Evolutionary conservation across 2,113 vertebrate genomes (phyloP).

Genomic region (Hiodon tergisus): DNA sequence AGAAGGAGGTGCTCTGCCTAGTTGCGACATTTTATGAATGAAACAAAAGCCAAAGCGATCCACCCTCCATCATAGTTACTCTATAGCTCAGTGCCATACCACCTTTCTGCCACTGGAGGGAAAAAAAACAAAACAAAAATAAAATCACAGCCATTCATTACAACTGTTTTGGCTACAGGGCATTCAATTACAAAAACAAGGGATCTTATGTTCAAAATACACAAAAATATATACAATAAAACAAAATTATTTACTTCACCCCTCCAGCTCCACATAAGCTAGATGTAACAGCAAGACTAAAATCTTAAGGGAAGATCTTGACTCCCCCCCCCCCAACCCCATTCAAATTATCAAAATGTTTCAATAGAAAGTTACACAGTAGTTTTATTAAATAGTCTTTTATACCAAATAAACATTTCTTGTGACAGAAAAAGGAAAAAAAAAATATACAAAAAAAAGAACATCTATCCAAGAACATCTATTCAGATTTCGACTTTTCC

Average conservation of each 20-base stretch:
- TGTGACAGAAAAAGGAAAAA: neutral
- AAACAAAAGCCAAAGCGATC: constrained; percentile 33
- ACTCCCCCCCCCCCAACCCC: too few species aligned
- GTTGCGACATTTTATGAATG: constrained; percentile 63
- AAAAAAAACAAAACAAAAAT: neutral
- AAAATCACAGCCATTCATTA: neutral
- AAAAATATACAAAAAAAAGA: neutral
- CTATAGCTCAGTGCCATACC: neutral
- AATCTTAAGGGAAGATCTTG: too few species aligned
- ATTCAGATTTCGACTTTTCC: neutral
- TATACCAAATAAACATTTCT: too few species aligned
- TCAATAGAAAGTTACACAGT: too few species aligned
- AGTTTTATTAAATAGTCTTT: too few species aligned
- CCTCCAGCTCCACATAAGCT: neutral
- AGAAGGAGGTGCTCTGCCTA: constrained; percentile 33
- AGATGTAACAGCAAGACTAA: too few species aligned
- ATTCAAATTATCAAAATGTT: too few species aligned
- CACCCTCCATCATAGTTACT: neutral
- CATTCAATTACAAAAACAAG: neutral
- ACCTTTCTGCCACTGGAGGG: neutral
- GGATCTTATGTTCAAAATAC: neutral
- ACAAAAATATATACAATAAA: neutral
- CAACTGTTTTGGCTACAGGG: neutral
- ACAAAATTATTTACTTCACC: neutral
- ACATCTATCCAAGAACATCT: neutral